Percentiles rank a stretch among this genome's conserved stretches.
These are phyloP conservation scores for Drosophila dives DNA, from an alignment of 2,888 invertebrate species.

Conservation along the genomic window DNA sequence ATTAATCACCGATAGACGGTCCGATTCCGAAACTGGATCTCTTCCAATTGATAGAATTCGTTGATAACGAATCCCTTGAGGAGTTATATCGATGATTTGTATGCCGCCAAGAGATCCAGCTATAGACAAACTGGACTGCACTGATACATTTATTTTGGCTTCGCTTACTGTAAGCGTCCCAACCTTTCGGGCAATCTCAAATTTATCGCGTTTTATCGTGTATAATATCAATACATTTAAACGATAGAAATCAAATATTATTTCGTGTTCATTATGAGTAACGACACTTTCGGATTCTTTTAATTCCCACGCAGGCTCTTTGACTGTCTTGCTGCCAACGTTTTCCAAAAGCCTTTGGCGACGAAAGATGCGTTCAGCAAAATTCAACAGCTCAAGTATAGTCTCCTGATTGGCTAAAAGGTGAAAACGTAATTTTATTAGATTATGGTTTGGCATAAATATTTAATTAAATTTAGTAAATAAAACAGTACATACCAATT, in stretches of 20 bases:
- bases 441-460: not conserved
- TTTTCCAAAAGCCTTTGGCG: conserved; percentile 68
- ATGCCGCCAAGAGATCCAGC: conserved; percentile 96
- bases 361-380: conserved; percentile 90
- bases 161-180: conserved; percentile 97
- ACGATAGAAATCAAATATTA: conserved; percentile 96
- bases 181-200: conserved; percentile 92
- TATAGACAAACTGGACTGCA: conserved; percentile 87
- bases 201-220: conserved; percentile 90
- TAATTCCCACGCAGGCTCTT: conserved; percentile 30
- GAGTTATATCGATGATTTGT: conserved; percentile 94
- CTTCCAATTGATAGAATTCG: conserved; percentile 94
- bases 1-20: conserved; percentile 80
- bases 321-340: not conserved
- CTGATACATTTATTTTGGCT: conserved; percentile 94
- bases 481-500: conserved; percentile 88
- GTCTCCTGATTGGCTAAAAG: conserved; percentile 96
- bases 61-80: conserved; percentile 92
- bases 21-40: conserved; percentile 86
- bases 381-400: conserved; percentile 96
- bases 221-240: conserved; percentile 94
- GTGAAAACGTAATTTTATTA: not conserved
- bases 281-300: conserved; percentile 50
- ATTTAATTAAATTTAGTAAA: not conserved
- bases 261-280: conserved; percentile 88